These are phyloP conservation scores for Tachina grossa DNA, from an alignment of 2,888 invertebrate genomes.

Conservation along the genomic window DNA sequence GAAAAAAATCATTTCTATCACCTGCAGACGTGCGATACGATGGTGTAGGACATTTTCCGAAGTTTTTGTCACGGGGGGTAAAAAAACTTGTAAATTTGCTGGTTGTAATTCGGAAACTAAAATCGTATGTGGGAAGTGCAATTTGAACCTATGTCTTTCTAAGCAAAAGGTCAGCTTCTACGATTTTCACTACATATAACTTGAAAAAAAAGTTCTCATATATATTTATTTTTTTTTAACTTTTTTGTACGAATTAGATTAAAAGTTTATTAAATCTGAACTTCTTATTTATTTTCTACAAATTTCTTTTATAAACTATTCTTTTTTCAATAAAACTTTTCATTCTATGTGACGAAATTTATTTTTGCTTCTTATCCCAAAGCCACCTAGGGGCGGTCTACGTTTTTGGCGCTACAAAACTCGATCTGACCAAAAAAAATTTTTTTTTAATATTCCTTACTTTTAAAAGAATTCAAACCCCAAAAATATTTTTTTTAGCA, in stretches of 20 bases:
- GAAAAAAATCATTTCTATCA: conserved; percentile 5
- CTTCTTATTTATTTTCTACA: background rate
- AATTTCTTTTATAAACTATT: background rate
- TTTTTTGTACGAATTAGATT: too few relatives aligned
- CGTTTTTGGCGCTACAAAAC: conserved; percentile 19
- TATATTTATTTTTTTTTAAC: conserved; percentile 4
- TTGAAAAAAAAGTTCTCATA: background rate
- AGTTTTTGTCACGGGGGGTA: conserved; percentile 33
- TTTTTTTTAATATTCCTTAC: too few relatives aligned
- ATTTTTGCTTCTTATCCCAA: conserved; percentile 21
- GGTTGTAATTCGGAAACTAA: too few relatives aligned
- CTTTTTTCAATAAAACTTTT: conserved; percentile 1
- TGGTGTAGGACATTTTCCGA: too few relatives aligned
- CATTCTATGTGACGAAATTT: conserved; percentile 1
- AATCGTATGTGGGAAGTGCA: background rate
- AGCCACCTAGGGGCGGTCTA: conserved; percentile 16
- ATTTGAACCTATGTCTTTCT: conserved; percentile 5
- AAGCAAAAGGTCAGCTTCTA: conserved; percentile 5
- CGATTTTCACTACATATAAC: conserved; percentile 12
- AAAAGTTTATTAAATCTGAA: too few relatives aligned
- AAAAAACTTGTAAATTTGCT: conserved; percentile 46
- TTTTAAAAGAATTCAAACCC: too few relatives aligned
- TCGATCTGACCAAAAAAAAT: conserved; percentile 23
- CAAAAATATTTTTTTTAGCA: too few relatives aligned
- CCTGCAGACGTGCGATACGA: too few relatives aligned